Evolutionary conservation across 1,140 invertebrate genomes (phyloP), one percentile per base, ranked within the genome.

Genomic region (Drosophila malerkotliana): DNA sequence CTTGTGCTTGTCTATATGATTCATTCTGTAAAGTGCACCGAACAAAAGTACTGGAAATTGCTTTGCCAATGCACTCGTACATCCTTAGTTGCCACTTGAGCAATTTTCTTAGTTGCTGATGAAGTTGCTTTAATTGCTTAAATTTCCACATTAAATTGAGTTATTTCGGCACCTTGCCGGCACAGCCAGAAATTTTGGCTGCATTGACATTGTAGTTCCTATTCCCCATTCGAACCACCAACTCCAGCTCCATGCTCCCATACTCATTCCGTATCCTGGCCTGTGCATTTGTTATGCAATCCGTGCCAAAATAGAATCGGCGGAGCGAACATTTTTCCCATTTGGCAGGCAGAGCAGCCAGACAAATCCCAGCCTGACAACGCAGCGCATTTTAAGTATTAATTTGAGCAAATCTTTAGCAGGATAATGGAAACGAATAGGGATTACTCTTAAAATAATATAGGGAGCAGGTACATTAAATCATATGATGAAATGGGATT

Each of bases 331-430:
- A 77, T 82, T 84, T 83, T 84, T 84, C 72, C 77, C 80, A 84
- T 79, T 84, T 76, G 77, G 63, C 80, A 72, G 61, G 52, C 81
- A 55, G 37, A 39, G 64, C 72, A 77, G 73, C 58, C 81, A 77
- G 81, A 80, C 81, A 84, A 84, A 85, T 84, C 80, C 77, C 68
- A 47, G 68, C 63, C 81, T 85, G 81, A 80, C 81, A 85, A 85
- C 81, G 77, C 81, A 74, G 77, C 59, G 72, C 72, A 77, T 73
- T 84, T 84, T 79, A 84, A 80, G 81, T 85, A 85, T 85, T 85
- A 80, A 85, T 83, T 79, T 79, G 76, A 63, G 55, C 18, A 51
- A 80, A 72, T 61, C 54, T 51, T 45, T 4, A 30, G 14, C n/a
- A 37, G 18, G 12, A 2, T 10, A 28, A 24, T n/a, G n/a, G 5